Evolutionary conservation across 30 jellyfish, hydroid and myxozoan genomes (phyloP).

Genomic region (Mastigias papua): DNA sequence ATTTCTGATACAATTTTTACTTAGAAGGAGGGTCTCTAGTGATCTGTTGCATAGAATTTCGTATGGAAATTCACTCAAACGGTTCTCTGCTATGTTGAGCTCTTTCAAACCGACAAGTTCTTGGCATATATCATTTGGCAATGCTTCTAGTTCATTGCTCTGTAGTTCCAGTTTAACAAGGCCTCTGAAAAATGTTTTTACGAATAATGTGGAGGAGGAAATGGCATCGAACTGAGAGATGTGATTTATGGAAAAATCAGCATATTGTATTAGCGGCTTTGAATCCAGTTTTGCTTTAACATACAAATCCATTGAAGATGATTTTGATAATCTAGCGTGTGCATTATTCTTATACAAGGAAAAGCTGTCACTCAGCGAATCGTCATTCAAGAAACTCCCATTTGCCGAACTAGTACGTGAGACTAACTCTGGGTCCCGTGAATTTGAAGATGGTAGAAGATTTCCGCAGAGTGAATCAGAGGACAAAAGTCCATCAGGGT

Average conservation of each 20-base stretch:
- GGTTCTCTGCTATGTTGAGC: constrained; percentile 62
- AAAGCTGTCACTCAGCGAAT: constrained; percentile 24
- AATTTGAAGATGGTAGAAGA: constrained; percentile 30
- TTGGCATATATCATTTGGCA: constrained; percentile 49
- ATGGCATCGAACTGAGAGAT: constrained; percentile 60
- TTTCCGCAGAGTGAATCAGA: constrained; percentile 64
- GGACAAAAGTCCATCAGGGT: constrained; percentile 74
- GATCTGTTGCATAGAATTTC: constrained; percentile 56
- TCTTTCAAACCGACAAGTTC: constrained; percentile 60
- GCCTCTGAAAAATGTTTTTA: constrained; percentile 60
- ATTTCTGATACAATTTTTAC: constrained; percentile 51
- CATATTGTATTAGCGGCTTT: constrained; percentile 59
- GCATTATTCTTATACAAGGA: too few relatives aligned
- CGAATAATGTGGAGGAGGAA: not conserved
- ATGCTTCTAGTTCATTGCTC: constrained; percentile 51
- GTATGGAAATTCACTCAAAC: constrained; percentile 73
- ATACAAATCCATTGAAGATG: constrained; percentile 10
- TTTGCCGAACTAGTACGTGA: constrained; percentile 41
- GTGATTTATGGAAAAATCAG: constrained; percentile 86
- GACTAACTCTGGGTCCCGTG: constrained; percentile 6
- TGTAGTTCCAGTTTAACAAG: constrained; percentile 82
- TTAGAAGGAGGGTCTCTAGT: constrained; percentile 62
- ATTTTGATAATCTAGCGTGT: not conserved
- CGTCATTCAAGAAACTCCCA: not conserved
- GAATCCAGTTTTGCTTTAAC: constrained; percentile 5